These are phyloP conservation scores for Mystacides longicornis DNA, from an alignment of 2,888 invertebrate genomes.

Conservation along the genomic window DNA sequence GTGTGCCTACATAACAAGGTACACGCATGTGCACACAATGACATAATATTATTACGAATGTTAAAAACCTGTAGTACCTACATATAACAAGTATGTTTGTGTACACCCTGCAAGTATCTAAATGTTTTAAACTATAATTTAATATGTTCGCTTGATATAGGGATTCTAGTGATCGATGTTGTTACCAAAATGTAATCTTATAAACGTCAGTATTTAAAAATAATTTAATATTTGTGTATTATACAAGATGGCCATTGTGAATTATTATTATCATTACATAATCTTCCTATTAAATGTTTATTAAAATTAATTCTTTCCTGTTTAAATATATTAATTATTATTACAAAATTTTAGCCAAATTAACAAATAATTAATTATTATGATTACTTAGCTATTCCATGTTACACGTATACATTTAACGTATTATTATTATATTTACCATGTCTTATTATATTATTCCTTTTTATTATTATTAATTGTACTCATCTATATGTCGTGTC, in stretches of 20 bases:
- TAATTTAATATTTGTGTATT: conserved; percentile 13
- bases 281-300: conserved; percentile 23
- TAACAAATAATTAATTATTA: conserved; percentile 23
- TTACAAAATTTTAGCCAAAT: conserved; percentile 26
- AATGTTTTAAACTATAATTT: no score
- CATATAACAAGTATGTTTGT: no score
- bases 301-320: conserved; percentile 18
- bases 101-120: background rate
- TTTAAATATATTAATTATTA: conserved; percentile 19
- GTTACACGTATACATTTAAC: conserved; percentile 10
- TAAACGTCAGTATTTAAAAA: conserved; percentile 13
- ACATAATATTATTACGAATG: no score
- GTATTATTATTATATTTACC: conserved; percentile 18
- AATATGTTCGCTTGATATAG: conserved; percentile 26
- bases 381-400: conserved; percentile 26
- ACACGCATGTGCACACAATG: no score
- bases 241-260: conserved; percentile 15
- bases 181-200: conserved; percentile 22
- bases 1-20: no score
- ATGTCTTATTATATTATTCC: conserved; percentile 25
- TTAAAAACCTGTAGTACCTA: no score
- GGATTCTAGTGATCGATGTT: conserved; percentile 25
- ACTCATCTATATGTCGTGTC: conserved; percentile 26
- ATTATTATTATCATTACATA: conserved; percentile 13
- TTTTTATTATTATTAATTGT: conserved; percentile 24